These are phyloP conservation scores for Pterophyllum scalare DNA, from an alignment of 2,113 vertebrate genomes.

Conservation along the genomic window DNA sequence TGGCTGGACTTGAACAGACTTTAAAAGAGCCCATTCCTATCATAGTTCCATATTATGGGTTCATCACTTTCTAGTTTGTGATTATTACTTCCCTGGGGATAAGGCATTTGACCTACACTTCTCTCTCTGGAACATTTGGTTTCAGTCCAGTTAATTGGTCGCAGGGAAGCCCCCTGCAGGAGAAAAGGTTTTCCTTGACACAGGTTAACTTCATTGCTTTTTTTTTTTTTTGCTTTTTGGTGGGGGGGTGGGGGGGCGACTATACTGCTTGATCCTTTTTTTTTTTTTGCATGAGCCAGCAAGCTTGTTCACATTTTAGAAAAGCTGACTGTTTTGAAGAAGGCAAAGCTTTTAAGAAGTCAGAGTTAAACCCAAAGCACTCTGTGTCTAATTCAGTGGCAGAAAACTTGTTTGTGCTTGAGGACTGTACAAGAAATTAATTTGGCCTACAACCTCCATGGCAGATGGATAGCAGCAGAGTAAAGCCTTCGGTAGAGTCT, in stretches of 20 bases:
- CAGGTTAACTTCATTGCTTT: conserved; percentile 7
- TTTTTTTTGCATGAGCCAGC: conserved; percentile 18
- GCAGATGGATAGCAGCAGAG: conserved; percentile 22
- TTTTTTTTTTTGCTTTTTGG: background rate
- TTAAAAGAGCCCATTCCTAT: conserved; percentile 10
- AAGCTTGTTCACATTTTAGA: conserved; percentile 30
- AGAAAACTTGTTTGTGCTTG: conserved; percentile 34
- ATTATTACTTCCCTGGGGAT: conserved; percentile 54
- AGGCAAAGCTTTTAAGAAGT: conserved; percentile 27
- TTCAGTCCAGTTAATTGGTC: conserved; percentile 81
- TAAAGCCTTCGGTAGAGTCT: conserved; percentile 11
- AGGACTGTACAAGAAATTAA: conserved; percentile 41
- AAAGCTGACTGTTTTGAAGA: conserved; percentile 25
- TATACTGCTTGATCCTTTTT: conserved; percentile 16
- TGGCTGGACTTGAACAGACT: background rate
- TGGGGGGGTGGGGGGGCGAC: background rate
- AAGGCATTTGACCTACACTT: conserved; percentile 74
- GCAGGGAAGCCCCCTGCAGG: background rate
- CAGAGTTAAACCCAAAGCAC: conserved; percentile 22
- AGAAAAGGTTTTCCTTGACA: conserved; percentile 39
- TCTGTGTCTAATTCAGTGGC: conserved; percentile 21
- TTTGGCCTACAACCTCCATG: conserved; percentile 29
- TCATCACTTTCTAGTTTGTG: conserved; percentile 45
- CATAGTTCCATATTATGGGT: conserved; percentile 35
- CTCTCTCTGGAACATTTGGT: conserved; percentile 60